These are phyloP conservation scores for Mus spicilegus DNA, from an alignment of 2,113 vertebrate species.

Conservation along the genomic window DNA sequence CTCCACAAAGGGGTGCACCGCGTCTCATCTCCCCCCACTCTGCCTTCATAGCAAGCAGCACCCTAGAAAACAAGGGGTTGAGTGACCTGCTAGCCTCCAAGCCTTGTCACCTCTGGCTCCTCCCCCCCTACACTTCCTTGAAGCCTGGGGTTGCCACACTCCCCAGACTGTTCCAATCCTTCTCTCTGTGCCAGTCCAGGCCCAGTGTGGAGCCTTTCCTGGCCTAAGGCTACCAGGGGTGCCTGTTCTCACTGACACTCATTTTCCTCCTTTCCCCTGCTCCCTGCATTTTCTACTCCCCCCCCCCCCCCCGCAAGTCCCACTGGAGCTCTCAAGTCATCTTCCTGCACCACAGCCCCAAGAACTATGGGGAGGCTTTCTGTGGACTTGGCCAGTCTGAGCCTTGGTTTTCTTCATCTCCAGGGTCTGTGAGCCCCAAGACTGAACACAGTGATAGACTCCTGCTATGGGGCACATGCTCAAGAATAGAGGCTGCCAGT, in stretches of 20 bases:
- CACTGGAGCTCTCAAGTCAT: not conserved
- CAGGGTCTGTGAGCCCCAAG: not conserved
- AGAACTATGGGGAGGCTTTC: not conserved
- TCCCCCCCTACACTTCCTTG: not conserved
- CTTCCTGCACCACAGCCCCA: not conserved
- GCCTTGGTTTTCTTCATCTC: slow-evolving; percentile 11
- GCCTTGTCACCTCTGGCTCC: not conserved
- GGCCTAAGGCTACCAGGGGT: accelerated
- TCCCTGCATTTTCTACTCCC: no score
- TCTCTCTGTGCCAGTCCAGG: not conserved
- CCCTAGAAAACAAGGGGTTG: not conserved
- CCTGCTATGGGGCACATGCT: not conserved
- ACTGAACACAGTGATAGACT: not conserved
- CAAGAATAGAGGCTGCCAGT: not conserved
- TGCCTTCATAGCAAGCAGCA: not conserved
- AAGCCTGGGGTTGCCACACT: not conserved
- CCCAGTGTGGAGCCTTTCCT: not conserved
- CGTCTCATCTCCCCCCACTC: not conserved
- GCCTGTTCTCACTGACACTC: not conserved
- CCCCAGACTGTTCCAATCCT: not conserved
- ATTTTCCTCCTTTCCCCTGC: not conserved
- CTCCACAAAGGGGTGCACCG: not conserved
- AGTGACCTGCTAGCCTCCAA: not conserved
- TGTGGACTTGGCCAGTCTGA: not conserved
- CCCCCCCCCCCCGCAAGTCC: no score